Percentiles rank a stretch among this genome's conserved stretches.
Conservation (phyloP, 2,113 vertebrate species). For the Montifringilla adamsi region DNA sequence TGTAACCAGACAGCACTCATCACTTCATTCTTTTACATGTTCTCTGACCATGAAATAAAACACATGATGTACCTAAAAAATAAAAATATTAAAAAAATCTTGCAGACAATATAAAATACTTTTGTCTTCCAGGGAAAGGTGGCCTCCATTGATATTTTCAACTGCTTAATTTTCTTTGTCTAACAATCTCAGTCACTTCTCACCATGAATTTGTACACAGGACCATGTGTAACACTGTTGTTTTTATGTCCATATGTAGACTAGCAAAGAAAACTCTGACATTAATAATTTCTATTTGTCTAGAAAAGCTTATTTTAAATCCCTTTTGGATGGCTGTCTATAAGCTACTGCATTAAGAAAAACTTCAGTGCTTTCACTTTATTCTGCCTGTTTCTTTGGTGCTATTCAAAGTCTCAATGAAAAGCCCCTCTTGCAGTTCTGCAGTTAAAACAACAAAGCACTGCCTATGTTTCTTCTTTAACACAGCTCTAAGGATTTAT, state of each 20-base stretch:
- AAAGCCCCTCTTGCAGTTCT: conserved; percentile 50
- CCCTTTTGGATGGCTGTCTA: background rate
- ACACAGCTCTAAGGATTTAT: conserved; percentile 55
- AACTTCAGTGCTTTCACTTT: conserved; percentile 31
- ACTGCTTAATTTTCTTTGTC: background rate
- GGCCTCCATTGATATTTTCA: background rate
- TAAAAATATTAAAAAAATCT: too few relatives aligned
- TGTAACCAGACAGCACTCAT: background rate
- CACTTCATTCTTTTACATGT: background rate
- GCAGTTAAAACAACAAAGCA: conserved; percentile 60
- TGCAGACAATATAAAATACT: background rate
- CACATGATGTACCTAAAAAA: background rate
- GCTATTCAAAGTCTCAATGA: conserved; percentile 47
- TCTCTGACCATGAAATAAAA: background rate
- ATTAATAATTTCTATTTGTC: conserved; percentile 23
- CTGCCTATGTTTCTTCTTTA: conserved; percentile 49
- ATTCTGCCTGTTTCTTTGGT: conserved; percentile 43
- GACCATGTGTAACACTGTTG: background rate
- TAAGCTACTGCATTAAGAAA: conserved; percentile 43
- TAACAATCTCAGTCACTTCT: background rate
- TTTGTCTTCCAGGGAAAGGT: background rate
- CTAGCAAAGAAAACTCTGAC: background rate
- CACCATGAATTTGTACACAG: background rate
- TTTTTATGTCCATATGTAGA: background rate
- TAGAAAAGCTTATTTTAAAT: conserved; percentile 39